A percentile compares a stretch with the other conserved stretches of the same genome.
These are phyloP conservation scores for Caenorhabditis parvicauda DNA, from an alignment of 2,888 invertebrate genomes.

Conservation along the genomic window DNA sequence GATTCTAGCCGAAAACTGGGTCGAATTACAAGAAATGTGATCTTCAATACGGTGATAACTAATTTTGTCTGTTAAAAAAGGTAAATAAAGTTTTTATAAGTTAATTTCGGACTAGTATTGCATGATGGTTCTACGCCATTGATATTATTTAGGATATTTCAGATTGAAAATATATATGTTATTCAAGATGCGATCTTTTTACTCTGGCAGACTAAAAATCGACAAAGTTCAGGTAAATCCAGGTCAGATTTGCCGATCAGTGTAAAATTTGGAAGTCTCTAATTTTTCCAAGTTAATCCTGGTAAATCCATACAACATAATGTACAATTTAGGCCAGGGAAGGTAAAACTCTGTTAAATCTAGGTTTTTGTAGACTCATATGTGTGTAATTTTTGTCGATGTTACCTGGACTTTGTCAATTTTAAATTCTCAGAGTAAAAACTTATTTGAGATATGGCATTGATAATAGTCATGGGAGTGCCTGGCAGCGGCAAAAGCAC, in stretches of 20 bases:
- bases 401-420: background rate
- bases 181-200: too few relatives aligned
- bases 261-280: too few relatives aligned
- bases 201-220: too few relatives aligned
- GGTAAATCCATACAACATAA: too few relatives aligned
- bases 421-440: background rate
- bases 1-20: constrained; percentile 26
- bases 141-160: background rate
- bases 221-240: too few relatives aligned
- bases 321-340: too few relatives aligned
- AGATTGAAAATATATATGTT: too few relatives aligned
- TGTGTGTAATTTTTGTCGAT: background rate
- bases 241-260: too few relatives aligned
- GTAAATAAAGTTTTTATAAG: background rate
- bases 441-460: constrained; percentile 16
- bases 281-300: too few relatives aligned
- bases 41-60: background rate
- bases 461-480: constrained; percentile 31
- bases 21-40: constrained; percentile 8
- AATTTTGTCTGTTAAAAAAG: constrained; percentile 2
- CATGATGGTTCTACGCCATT: background rate
- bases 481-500: constrained; percentile 33
- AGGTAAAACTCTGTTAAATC: background rate
- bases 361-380: background rate
- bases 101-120: background rate